phyloP scores from a whole-genome alignment of 2,888 invertebrate genomes.

The Dascillus cervinus region DNA sequence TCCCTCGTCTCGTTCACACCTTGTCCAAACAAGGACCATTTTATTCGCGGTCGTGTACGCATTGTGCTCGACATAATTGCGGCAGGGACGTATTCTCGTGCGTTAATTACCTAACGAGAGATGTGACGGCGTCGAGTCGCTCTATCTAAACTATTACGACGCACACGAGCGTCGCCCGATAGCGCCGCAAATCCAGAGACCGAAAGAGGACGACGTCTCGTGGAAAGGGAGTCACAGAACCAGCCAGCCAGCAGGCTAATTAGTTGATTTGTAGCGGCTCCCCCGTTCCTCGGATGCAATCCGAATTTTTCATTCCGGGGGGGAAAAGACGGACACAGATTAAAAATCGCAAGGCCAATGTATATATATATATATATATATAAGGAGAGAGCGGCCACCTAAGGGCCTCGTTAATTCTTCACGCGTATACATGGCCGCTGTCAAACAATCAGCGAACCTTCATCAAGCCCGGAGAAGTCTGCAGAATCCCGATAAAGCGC shows the following conservation, averaged over 20 bases:
- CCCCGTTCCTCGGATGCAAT: slow-evolving; percentile 45
- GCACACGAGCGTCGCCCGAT: slow-evolving; percentile 9
- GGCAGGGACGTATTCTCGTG: slow-evolving; percentile 44
- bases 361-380: too few species aligned
- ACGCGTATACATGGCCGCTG: slow-evolving; percentile 42
- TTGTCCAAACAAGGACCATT: slow-evolving; percentile 10
- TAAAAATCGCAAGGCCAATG: too few species aligned
- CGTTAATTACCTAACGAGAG: slow-evolving; percentile 28
- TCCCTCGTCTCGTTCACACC: slow-evolving; percentile 2
- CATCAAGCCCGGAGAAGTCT: slow-evolving; percentile 42
- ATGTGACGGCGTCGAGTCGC: slow-evolving; percentile 18
- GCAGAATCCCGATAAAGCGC: slow-evolving; percentile 45
- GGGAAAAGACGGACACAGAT: too few species aligned
- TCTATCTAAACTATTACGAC: slow-evolving; percentile 8
- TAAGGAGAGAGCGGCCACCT: slow-evolving; percentile 23
- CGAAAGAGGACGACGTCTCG: slow-evolving; percentile 7
- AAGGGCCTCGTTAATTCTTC: slow-evolving; percentile 40
- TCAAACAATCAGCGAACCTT: slow-evolving; percentile 45
- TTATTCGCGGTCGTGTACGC: slow-evolving; percentile 7
- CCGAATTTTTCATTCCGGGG: slow-evolving; percentile 44
- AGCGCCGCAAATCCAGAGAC: slow-evolving; percentile 5
- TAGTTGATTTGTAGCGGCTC: slow-evolving; percentile 48
- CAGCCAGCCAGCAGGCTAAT: slow-evolving; percentile 41
- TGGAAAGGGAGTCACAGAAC: slow-evolving; percentile 22
- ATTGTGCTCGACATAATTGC: slow-evolving; percentile 39